phyloP scores from a whole-genome alignment of 1,140 invertebrate species.

The Drosophila serrata region DNA sequence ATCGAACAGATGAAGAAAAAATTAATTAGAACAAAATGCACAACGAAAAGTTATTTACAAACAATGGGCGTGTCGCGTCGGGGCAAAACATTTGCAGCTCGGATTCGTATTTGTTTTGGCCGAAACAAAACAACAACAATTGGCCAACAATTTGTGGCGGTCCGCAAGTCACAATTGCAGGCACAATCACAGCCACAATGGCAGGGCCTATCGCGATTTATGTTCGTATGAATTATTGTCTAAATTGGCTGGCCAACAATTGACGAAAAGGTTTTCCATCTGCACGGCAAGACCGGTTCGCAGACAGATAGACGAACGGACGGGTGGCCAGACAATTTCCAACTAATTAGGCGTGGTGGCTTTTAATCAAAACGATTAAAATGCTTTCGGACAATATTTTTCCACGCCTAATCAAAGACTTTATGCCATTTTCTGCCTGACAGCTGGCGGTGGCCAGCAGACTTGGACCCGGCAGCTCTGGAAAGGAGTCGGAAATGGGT shows the following conservation, averaged over 20 bases:
- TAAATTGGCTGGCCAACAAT: constrained; percentile 74
- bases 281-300: constrained; percentile 54
- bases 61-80: constrained; percentile 73
- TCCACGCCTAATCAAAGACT: constrained; percentile 82
- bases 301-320: background rate
- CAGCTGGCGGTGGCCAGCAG: constrained; percentile 67
- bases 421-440: constrained; percentile 78
- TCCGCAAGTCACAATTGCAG: constrained; percentile 59
- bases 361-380: constrained; percentile 84
- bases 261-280: constrained; percentile 73
- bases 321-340: constrained; percentile 49
- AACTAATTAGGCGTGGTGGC: constrained; percentile 82
- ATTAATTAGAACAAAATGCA: constrained; percentile 82
- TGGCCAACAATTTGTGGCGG: constrained; percentile 77
- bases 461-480: constrained; percentile 29
- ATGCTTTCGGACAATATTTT: constrained; percentile 84
- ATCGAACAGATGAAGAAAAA: constrained; percentile 58
- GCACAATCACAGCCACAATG: constrained; percentile 62
- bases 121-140: constrained; percentile 69
- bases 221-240: constrained; percentile 79
- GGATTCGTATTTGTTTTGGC: constrained; percentile 77
- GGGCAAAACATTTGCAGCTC: constrained; percentile 51
- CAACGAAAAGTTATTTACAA: constrained; percentile 76
- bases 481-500: constrained; percentile 31
- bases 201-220: constrained; percentile 80